Base-by-base conservation (phyloP, 2,113 vertebrate species). In the Ranitomeya imitator region DNA sequence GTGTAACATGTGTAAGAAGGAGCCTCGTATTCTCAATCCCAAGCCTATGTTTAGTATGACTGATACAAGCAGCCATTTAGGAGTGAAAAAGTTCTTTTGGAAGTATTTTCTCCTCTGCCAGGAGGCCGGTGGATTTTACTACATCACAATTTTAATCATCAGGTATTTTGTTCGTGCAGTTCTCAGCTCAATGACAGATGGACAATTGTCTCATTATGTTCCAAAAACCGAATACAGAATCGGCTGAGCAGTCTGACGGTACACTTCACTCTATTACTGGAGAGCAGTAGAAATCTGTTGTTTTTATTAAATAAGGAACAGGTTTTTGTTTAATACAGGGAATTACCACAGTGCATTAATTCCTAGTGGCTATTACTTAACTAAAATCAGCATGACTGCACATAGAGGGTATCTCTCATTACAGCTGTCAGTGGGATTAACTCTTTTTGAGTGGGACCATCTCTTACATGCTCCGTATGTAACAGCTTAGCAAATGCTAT, bases 111-210 rank as follows among this genome's bases (percentile, higher is more conserved):
- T 77, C 14, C 7, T 74, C 18, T 13, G 16, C 21, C 52, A 45
- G 52, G 31, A n/a, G 26, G 19, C 23, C 45, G 84, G 11, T 31
- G n/a, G 15, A 85, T 37, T 7, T 23, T 12, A 51, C 14, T 86
- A 23, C 13, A 77, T 77, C n/a, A 16, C 57, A 15, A 9, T 76
- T 19, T 51, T 77, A 59, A 52, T 60, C 51, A 51, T 65, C 67
- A 74, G 52, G 74, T 59, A 26, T 26, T 73, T 31, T 26, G 55
- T 23, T 37, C 12, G 31, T 45, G 54, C 31, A 61, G 71, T 12
- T 1, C 54, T 67, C 61, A 23, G 85, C 76, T 79, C 76, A 45
- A 45, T 69, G 85, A 67, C 84, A 85, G 84, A 73, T 67, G 45
- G 31, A 84, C 7, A 31, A 77, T 23, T 77, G 57, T 77, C 31